Conservation (phyloP, 2,888 invertebrate species). For the Autographa pulchrina region DNA sequence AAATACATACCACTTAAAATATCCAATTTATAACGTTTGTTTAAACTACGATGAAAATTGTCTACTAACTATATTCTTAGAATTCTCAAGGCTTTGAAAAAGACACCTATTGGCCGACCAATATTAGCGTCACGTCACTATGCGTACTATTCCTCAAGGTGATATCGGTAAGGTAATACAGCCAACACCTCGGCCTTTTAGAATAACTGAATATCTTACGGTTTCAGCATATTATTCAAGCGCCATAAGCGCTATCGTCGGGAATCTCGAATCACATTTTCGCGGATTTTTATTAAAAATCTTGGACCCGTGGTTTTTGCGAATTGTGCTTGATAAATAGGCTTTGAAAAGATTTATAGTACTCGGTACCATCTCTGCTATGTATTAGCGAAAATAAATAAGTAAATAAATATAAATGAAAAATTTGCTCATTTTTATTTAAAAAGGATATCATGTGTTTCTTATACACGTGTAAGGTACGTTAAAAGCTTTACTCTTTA, state of each 20-base stretch:
- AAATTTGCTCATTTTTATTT: no score
- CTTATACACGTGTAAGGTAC: no score
- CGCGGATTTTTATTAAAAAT: neutral
- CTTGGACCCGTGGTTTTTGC: neutral
- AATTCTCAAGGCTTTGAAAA: neutral
- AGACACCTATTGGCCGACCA: neutral
- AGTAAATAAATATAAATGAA: no score
- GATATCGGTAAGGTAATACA: conserved; percentile 4
- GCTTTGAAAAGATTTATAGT: no score
- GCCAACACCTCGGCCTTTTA: neutral
- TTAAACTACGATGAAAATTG: neutral
- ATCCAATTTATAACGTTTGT: no score
- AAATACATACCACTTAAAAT: no score
- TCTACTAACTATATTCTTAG: neutral
- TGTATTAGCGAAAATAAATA: no score
- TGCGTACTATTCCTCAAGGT: conserved; percentile 10
- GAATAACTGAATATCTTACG: conserved; percentile 36
- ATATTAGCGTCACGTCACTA: neutral
- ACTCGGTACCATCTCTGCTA: no score
- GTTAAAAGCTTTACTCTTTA: no score
- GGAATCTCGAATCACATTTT: conserved; percentile 1
- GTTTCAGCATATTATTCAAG: conserved; percentile 11
- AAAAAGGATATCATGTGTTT: no score
- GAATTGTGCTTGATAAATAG: no score
- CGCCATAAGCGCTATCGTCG: neutral